These are phyloP conservation scores for Thryonomys swinderianus DNA, from an alignment of 2,113 vertebrate species.

Conservation along the genomic window DNA sequence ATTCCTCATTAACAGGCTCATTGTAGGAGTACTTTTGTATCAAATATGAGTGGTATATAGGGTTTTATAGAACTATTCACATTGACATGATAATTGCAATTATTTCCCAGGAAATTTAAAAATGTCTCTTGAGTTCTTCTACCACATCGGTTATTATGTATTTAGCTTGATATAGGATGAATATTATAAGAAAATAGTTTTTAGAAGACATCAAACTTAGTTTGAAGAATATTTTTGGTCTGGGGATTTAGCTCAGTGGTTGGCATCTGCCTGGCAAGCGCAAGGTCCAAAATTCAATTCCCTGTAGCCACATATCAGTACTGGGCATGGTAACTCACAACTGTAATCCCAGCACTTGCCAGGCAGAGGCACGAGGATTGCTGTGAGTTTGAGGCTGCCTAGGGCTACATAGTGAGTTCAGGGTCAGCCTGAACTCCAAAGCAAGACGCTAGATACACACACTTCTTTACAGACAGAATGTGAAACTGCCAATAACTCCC, in stretches of 20 bases:
- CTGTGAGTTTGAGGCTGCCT: too few relatives aligned
- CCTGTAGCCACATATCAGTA: too few relatives aligned
- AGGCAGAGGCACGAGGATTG: too few relatives aligned
- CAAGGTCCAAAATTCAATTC: too few relatives aligned
- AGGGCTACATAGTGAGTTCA: too few relatives aligned
- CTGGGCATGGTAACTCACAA: too few relatives aligned
- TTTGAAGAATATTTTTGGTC: neutral
- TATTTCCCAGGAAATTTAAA: neutral
- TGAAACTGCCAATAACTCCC: neutral
- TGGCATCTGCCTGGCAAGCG: too few relatives aligned
- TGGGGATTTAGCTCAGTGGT: too few relatives aligned
- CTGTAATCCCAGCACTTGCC: too few relatives aligned
- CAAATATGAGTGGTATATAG: neutral
- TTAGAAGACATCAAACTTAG: neutral
- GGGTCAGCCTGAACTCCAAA: neutral
- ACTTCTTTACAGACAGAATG: neutral
- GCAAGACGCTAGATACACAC: neutral
- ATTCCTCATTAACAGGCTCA: neutral
- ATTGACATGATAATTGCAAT: conserved; percentile 18
- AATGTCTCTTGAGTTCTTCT: neutral
- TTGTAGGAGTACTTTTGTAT: neutral
- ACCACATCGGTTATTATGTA: neutral
- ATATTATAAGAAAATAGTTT: neutral
- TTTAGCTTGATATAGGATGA: conserved; percentile 3
- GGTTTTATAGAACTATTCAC: conserved; percentile 13